Evolutionary conservation across 2,797 vertebrate species (phyloP).

Genomic region (Lepilemur ruficaudatus): DNA sequence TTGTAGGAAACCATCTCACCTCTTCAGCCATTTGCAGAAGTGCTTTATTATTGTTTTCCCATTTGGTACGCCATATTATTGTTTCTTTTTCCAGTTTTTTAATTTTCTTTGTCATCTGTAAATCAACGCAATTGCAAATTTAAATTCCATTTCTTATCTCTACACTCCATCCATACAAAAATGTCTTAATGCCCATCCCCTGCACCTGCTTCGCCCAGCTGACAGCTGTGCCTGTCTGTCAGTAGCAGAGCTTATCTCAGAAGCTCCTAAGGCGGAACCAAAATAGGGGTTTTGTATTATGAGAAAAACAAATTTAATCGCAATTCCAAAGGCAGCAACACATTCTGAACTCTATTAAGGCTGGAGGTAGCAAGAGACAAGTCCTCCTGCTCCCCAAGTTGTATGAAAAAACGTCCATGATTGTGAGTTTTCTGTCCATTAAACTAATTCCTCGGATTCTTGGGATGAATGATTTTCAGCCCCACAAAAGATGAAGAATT

Average conservation of each 20-base stretch:
- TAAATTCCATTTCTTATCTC: background rate
- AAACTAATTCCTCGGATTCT: background rate
- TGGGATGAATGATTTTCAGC: background rate
- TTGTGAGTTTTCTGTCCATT: background rate
- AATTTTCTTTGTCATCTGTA: conserved; percentile 99
- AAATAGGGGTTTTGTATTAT: background rate
- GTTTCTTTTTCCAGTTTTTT: conserved; percentile 99
- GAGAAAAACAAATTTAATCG: background rate
- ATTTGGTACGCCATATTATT: conserved; percentile 96
- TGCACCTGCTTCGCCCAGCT: background rate
- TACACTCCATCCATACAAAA: no score
- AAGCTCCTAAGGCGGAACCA: background rate
- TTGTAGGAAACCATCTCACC: conserved; percentile 84
- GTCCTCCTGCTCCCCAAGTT: background rate
- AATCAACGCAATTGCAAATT: conserved; percentile 45
- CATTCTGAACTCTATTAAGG: background rate
- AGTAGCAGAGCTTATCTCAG: background rate
- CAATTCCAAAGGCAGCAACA: background rate
- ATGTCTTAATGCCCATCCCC: background rate
- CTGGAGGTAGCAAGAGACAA: no score
- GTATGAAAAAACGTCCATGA: background rate
- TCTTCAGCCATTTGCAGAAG: conserved; percentile 99
- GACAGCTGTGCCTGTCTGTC: background rate
- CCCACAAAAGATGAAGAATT: background rate
- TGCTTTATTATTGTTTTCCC: conserved; percentile 99